A percentile compares a stretch with the other conserved stretches of the same genome.
phyloP scores from a whole-genome alignment of 37 sponge, comb jelly and placozoan genomes.

The Cliona cf. orientalis region DNA sequence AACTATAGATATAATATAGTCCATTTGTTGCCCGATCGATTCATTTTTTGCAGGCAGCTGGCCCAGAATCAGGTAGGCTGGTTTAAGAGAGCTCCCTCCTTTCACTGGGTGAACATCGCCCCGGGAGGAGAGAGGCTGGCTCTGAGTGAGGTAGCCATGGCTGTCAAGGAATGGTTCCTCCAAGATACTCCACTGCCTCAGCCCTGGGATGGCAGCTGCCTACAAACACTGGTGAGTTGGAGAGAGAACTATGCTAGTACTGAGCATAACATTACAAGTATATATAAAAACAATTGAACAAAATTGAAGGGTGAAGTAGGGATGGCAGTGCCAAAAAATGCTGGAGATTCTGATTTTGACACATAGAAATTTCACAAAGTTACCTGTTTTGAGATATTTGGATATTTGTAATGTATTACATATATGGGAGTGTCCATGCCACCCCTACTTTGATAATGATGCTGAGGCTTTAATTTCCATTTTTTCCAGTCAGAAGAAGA shows the following conservation, averaged over 20 bases:
- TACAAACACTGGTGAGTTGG: conserved; percentile 61
- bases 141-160: conserved; percentile 30
- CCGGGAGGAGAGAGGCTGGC: conserved; percentile 29
- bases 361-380: no score
- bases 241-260: not conserved
- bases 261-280: no score
- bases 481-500: not conserved
- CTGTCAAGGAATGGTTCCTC: conserved; percentile 54
- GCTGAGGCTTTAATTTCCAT: no score
- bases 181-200: conserved; percentile 38
- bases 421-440: no score
- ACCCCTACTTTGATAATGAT: no score
- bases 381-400: no score
- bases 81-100: conserved; percentile 46
- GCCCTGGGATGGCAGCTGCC: conserved; percentile 59
- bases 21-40: not conserved
- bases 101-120: conserved; percentile 81
- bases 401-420: no score
- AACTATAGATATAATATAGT: not conserved
- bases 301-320: no score
- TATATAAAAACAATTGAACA: no score
- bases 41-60: conserved; percentile 37
- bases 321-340: no score
- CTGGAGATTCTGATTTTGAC: no score
- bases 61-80: conserved; percentile 63